Evolutionary conservation across 2,113 vertebrate species (phyloP).

Genomic region (Stigmatopora nigra): DNA sequence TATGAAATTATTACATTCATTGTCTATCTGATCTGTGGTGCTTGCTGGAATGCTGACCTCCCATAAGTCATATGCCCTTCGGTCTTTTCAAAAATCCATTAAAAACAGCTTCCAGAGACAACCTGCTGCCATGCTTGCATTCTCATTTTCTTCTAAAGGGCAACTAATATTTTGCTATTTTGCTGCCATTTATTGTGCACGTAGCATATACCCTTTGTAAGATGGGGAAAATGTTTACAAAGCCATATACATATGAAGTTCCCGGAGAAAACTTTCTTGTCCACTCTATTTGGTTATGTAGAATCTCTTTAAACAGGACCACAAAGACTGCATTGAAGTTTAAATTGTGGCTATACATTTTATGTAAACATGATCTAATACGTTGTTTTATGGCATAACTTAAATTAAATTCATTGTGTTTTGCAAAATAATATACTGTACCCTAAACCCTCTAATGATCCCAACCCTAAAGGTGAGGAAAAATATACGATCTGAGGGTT

Average conservation of each 20-base stretch:
- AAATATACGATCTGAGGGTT: no score
- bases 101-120: slow-evolving; percentile 48
- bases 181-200: slow-evolving; percentile 41
- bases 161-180: slow-evolving; percentile 41
- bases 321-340: slow-evolving; percentile 5
- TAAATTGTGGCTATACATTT: background rate
- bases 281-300: slow-evolving; percentile 6
- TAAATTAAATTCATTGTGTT: slow-evolving; percentile 1
- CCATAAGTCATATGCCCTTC: slow-evolving; percentile 30
- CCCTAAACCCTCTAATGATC: background rate
- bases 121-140: slow-evolving; percentile 33
- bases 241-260: slow-evolving; percentile 1
- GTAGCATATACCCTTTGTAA: slow-evolving; percentile 31
- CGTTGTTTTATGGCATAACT: slow-evolving; percentile 5
- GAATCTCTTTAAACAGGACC: background rate
- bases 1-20: slow-evolving; percentile 16
- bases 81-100: slow-evolving; percentile 47
- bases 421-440: background rate
- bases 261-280: slow-evolving; percentile 11
- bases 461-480: no score
- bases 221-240: slow-evolving; percentile 24
- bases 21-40: slow-evolving; percentile 12
- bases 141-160: slow-evolving; percentile 54
- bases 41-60: slow-evolving; percentile 32
- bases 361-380: slow-evolving; percentile 8